These are phyloP conservation scores for Ciconia boyciana DNA, from an alignment of 2,113 vertebrate species.

Conservation along the genomic window DNA sequence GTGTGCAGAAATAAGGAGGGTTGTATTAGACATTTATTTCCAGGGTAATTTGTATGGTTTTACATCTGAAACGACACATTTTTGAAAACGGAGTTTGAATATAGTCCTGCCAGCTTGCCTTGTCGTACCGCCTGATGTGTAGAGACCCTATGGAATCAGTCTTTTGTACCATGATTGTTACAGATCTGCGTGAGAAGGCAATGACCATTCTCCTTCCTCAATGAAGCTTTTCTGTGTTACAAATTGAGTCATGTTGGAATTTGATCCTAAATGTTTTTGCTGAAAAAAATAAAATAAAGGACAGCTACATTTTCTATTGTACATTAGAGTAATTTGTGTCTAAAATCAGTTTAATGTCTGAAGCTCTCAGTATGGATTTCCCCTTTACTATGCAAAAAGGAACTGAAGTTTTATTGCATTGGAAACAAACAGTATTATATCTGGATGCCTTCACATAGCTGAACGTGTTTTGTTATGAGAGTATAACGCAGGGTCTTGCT, in stretches of 20 bases:
- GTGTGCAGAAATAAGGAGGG: not conserved
- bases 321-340: not conserved
- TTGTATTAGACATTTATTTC: not conserved
- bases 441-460: not conserved
- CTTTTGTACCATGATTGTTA: not conserved
- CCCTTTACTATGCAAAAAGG: not conserved
- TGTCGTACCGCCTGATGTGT: accelerated
- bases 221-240: not conserved
- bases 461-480: not conserved
- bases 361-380: not conserved
- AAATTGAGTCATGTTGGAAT: not conserved
- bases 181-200: not conserved
- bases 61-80: not conserved
- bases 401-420: not conserved
- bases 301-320: not conserved
- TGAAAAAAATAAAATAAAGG: not conserved
- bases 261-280: not conserved
- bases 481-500: not conserved
- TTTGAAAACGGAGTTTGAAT: not conserved
- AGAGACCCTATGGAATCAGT: not conserved
- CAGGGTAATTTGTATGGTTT: not conserved
- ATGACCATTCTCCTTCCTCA: not conserved
- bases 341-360: not conserved
- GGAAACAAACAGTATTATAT: not conserved
- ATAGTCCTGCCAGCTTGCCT: not conserved